phyloP scores from a whole-genome alignment of 1,140 invertebrate genomes.

The Harpegnathos saltator region DNA sequence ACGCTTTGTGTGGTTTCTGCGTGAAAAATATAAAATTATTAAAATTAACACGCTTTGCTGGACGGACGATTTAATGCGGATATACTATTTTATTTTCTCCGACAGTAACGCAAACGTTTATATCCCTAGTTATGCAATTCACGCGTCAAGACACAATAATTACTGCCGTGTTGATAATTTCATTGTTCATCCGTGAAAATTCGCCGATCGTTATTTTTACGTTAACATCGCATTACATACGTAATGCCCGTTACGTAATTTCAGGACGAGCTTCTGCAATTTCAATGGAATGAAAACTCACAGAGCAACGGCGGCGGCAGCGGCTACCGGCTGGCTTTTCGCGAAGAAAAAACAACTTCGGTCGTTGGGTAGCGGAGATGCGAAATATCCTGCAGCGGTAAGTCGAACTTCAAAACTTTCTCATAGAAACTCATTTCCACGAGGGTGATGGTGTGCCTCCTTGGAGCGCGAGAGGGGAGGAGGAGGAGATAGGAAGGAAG shows the following conservation, averaged over 20 bases:
- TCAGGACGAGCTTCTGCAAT: conserved; percentile 15
- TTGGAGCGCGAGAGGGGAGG: neutral
- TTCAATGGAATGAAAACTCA: conserved; percentile 29
- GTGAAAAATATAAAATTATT: too few relatives aligned
- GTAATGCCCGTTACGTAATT: neutral
- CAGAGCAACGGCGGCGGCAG: neutral
- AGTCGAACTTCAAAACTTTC: conserved; percentile 53
- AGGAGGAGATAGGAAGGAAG: too few relatives aligned
- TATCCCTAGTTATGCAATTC: neutral
- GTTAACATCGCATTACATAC: neutral
- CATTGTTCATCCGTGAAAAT: neutral
- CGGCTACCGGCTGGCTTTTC: neutral
- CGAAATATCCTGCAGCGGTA: conserved; percentile 51
- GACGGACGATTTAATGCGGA: too few relatives aligned
- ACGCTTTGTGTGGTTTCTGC: too few relatives aligned
- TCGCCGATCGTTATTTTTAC: neutral
- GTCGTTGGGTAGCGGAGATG: conserved; percentile 27
- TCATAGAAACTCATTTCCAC: conserved; percentile 47
- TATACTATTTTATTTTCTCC: too few relatives aligned
- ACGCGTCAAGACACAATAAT: neutral
- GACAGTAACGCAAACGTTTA: neutral
- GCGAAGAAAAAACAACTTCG: conserved; percentile 22
- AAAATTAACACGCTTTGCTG: too few relatives aligned
- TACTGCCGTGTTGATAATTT: neutral
- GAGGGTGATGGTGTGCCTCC: conserved; percentile 35